Conservation (phyloP, 2,113 vertebrate genomes). For the Rhinopomastus cyanomelas region DNA sequence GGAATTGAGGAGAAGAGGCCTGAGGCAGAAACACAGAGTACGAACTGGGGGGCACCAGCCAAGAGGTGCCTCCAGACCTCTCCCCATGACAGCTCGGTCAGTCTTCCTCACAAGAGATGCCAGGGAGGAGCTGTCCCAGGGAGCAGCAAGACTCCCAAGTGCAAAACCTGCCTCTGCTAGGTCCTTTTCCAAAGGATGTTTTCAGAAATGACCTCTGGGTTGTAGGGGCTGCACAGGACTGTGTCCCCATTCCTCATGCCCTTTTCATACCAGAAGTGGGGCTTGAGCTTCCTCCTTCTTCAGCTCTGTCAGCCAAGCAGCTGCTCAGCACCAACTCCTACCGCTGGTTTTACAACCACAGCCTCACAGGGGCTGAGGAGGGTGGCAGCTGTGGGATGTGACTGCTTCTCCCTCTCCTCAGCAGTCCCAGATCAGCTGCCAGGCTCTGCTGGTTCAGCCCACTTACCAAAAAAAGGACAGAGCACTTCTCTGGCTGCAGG, state of each 20-base stretch:
- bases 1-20: not conserved
- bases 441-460: not conserved
- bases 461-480: not conserved
- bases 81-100: not conserved
- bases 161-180: not conserved
- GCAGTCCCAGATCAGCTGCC: not conserved
- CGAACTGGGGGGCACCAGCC: accelerated
- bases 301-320: not conserved
- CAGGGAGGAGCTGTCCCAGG: not conserved
- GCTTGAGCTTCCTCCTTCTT: not conserved
- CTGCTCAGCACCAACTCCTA: not conserved
- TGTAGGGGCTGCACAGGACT: not conserved
- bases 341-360: accelerated
- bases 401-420: not conserved
- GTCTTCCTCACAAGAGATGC: not conserved
- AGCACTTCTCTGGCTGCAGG: not conserved
- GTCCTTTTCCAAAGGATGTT: not conserved
- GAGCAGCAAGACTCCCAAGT: not conserved
- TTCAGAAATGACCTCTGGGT: not conserved
- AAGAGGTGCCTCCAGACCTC: not conserved
- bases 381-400: accelerated
- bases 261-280: not conserved
- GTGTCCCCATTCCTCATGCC: not conserved
- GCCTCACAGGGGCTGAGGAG: not conserved
- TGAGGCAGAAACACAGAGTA: not conserved